Evolutionary conservation across 1,140 invertebrate genomes (phyloP).

Genomic region (Drosophila ercepeae): DNA sequence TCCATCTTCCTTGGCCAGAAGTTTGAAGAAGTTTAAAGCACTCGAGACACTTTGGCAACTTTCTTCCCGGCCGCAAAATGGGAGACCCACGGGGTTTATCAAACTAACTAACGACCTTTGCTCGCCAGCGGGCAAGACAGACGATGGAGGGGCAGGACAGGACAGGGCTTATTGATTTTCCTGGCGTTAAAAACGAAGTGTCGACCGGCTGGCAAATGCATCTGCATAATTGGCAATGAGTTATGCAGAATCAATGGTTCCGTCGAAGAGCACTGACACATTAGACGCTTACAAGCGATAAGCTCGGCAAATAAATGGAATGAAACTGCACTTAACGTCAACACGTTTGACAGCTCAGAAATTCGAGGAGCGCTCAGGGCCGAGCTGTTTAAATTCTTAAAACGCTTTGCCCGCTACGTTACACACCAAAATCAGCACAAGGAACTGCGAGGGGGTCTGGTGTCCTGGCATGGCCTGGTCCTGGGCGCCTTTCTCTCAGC

Average conservation of each 20-base stretch:
- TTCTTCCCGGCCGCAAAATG: slow-evolving; percentile 48
- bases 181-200: not conserved
- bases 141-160: not conserved
- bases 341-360: slow-evolving; percentile 65
- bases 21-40: slow-evolving; percentile 69
- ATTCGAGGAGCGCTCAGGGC: slow-evolving; percentile 1
- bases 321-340: slow-evolving; percentile 78
- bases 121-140: slow-evolving; percentile 41
- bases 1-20: slow-evolving; percentile 42
- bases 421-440: slow-evolving; percentile 29
- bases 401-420: slow-evolving; percentile 47
- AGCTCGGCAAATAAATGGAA: slow-evolving; percentile 71
- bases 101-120: slow-evolving; percentile 69
- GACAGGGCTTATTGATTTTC: slow-evolving; percentile 62
- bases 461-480: not conserved
- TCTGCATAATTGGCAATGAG: slow-evolving; percentile 69
- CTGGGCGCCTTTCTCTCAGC: slow-evolving; percentile 11
- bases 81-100: slow-evolving; percentile 46
- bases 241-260: slow-evolving; percentile 61
- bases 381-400: slow-evolving; percentile 43
- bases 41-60: slow-evolving; percentile 79
- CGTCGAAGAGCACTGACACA: slow-evolving; percentile 40
- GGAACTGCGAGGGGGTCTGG: not conserved
- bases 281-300: slow-evolving; percentile 62
- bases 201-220: slow-evolving; percentile 30